Evolutionary conservation across 1,140 invertebrate species (phyloP), one percentile per base, ranked within the genome.

Genomic region (Trichoplusia ni): DNA sequence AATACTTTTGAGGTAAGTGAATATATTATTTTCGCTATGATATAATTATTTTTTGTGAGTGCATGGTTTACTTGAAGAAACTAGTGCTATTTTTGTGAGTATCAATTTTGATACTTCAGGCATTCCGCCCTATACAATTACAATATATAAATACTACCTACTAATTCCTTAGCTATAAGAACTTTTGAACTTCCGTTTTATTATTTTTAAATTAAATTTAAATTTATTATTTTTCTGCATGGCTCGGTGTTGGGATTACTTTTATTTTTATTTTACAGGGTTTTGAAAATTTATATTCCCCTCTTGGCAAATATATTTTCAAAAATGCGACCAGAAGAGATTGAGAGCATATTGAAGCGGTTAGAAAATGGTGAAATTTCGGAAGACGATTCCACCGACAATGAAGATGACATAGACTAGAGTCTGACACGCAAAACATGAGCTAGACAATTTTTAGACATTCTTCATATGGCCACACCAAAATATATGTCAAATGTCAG

Each of bases 101-200:
- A 76, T 79, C 73, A 76, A 76, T 74, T 49, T 79, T 79, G 74
- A 73, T 77, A 80, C 72, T 77, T 75, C 75, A 77, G 75, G 75
- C 75, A 77, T 80, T 80, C 77, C 68, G 70, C 61, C 75, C 73
- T 77, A 72, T n/a, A n/a, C n/a, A n/a, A n/a, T n/a, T n/a, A n/a
- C n/a, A n/a, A n/a, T n/a, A n/a, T 69, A 73, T 80, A 73, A 77
- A 75, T 71, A 62, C 69, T 75, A 77, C 68, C 71, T 77, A 77
- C 68, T 77, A 75, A 79, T 44, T 77, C 69, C 73, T 69, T 73
- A 64, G 72, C 65, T 76, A 72, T 70, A 74, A 74, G 68, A 79
- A 73, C 64, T 72, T 77, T 73, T 73, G 70, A 69, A 73, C 64
- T 69, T 75, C 16, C 61, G 49, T 47, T 80, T 77, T 66, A 75